These are phyloP conservation scores for Esox lucius DNA, from an alignment of 2,797 vertebrate genomes.

Conservation along the genomic window DNA sequence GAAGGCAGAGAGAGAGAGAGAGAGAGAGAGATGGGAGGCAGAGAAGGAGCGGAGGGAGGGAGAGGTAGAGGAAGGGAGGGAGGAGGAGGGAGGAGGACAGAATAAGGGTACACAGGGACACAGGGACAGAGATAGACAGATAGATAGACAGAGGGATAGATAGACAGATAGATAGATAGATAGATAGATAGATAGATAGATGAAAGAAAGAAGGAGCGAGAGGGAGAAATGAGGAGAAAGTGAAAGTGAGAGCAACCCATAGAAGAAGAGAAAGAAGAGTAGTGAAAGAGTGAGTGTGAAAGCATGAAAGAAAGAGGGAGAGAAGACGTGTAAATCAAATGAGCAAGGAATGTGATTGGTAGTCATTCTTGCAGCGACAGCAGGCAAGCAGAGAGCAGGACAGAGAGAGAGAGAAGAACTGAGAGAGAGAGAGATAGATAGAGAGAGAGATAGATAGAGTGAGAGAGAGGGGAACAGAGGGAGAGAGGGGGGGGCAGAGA, in stretches of 20 bases:
- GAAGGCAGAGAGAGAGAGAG: slow-evolving; percentile 83
- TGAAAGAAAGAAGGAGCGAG: too few species aligned
- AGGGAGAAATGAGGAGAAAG: slow-evolving; percentile 14
- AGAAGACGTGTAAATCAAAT: slow-evolving; percentile 86
- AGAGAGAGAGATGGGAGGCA: slow-evolving; percentile 30
- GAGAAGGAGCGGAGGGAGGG: slow-evolving; percentile 31
- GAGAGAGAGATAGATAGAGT: neutral
- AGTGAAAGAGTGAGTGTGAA: slow-evolving; percentile 9
- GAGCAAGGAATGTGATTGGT: slow-evolving; percentile 84
- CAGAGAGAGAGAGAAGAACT: neutral
- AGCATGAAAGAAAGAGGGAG: slow-evolving; percentile 63
- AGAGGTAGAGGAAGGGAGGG: slow-evolving; percentile 19
- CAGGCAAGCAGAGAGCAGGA: slow-evolving; percentile 43
- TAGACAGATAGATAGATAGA: slow-evolving; percentile 6
- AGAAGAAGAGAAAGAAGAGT: too few species aligned
- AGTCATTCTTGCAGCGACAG: slow-evolving; percentile 77
- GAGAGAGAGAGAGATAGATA: slow-evolving; percentile 8
- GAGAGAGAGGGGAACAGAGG: slow-evolving; percentile 20
- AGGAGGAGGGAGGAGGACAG: slow-evolving; percentile 46
- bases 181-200: too few species aligned
- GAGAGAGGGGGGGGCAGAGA: slow-evolving; percentile 32
- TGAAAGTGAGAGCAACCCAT: too few species aligned
- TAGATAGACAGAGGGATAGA: slow-evolving; percentile 52
- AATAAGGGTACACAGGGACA: neutral
- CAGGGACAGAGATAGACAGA: slow-evolving; percentile 55